phyloP scores from a whole-genome alignment of 2,797 vertebrate species.

The Zenarchopterus dispar region DNA sequence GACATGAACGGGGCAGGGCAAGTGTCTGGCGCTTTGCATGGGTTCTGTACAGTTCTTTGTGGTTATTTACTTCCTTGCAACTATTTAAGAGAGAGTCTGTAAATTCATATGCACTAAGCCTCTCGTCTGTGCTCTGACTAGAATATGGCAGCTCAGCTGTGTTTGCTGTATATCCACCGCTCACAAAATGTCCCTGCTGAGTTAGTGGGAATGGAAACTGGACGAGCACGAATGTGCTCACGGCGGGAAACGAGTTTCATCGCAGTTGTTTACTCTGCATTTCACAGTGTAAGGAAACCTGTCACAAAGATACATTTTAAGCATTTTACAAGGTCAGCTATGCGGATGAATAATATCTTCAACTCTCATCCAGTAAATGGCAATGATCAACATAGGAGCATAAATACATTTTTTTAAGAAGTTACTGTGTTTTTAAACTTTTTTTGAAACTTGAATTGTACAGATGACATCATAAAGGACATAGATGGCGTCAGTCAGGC shows the following conservation, averaged over 20 bases:
- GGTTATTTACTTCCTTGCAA: constrained; percentile 2
- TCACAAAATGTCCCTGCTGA: constrained; percentile 27
- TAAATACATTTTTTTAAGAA: too few species aligned
- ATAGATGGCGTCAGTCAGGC: not conserved
- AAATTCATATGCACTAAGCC: not conserved
- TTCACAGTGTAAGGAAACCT: not conserved
- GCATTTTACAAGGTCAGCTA: not conserved
- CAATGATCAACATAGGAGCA: too few species aligned
- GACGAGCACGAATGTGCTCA: constrained; percentile 12
- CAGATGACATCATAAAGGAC: too few species aligned
- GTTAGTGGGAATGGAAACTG: constrained; percentile 1
- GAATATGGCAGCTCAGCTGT: constrained; percentile 6
- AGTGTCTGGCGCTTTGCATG: constrained; percentile 1
- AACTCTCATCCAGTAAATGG: too few species aligned
- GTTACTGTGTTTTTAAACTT: too few species aligned
- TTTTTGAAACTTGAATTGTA: too few species aligned
- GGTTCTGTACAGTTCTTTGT: not conserved
- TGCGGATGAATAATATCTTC: not conserved
- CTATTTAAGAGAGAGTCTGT: not conserved
- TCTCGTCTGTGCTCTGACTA: not conserved
- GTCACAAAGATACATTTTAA: not conserved
- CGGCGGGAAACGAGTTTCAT: not conserved
- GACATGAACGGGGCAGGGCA: constrained; percentile 3
- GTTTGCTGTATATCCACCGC: constrained; percentile 26
- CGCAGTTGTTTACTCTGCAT: constrained; percentile 19